Percentiles rank a stretch among this genome's conserved stretches.
Evolutionary conservation across 2,888 invertebrate genomes (phyloP).

Genomic region (Perithous albicinctus): DNA sequence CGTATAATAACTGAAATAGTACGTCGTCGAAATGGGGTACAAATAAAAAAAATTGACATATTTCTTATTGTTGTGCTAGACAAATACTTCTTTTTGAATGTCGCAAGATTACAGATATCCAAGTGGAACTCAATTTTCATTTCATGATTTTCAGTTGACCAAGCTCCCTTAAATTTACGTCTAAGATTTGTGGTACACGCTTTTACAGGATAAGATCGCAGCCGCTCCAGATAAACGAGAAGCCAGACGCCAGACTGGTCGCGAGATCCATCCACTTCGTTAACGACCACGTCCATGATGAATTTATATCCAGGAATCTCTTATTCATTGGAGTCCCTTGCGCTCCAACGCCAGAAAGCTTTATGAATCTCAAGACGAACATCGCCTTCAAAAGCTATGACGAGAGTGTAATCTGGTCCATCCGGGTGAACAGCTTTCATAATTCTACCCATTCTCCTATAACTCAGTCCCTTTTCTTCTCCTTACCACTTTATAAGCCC

Average conservation of each 20-base stretch:
- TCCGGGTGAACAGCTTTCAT: constrained; percentile 49
- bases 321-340: constrained; percentile 7
- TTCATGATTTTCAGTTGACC: too few species aligned
- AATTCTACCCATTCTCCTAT: constrained; percentile 22
- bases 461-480: neutral
- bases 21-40: neutral
- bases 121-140: too few species aligned
- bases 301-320: constrained; percentile 23
- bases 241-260: neutral
- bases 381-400: constrained; percentile 68
- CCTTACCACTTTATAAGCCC: constrained; percentile 34
- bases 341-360: neutral
- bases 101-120: too few species aligned
- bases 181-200: too few species aligned
- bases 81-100: too few species aligned
- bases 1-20: neutral
- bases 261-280: constrained; percentile 19
- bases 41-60: neutral
- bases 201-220: neutral
- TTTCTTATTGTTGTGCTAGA: neutral
- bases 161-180: too few species aligned
- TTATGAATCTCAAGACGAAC: constrained; percentile 62
- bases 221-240: neutral
- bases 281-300: constrained; percentile 49
- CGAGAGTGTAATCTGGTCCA: constrained; percentile 52